Percentiles rank a stretch among this genome's conserved stretches.
Conservation (phyloP, 2,113 vertebrate genomes). For the Eurystomus gularis region DNA sequence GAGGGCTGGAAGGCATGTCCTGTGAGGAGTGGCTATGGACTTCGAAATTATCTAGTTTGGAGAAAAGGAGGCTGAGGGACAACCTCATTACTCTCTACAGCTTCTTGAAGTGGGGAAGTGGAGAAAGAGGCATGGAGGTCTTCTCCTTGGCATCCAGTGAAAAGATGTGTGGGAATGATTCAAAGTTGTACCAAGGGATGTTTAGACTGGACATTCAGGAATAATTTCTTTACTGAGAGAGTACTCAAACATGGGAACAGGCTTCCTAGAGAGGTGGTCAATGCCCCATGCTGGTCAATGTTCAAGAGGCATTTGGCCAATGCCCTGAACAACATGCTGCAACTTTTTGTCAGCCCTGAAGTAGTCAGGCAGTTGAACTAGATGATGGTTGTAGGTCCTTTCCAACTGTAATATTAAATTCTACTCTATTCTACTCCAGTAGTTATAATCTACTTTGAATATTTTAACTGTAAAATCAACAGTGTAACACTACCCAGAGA, state of each 20-base stretch:
- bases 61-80: background rate
- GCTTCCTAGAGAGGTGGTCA: background rate
- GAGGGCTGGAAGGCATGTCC: background rate
- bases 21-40: fast-evolving
- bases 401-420: background rate
- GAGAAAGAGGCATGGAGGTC: background rate
- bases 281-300: background rate
- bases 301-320: background rate
- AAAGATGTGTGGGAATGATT: fast-evolving
- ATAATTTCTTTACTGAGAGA: background rate
- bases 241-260: background rate
- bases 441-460: background rate
- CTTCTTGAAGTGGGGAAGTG: background rate
- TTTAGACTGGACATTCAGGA: background rate
- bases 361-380: background rate
- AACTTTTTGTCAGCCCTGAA: background rate
- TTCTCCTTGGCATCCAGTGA: background rate
- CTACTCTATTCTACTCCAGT: background rate
- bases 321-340: background rate
- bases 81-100: background rate
- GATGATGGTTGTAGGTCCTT: background rate
- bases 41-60: background rate
- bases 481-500: background rate
- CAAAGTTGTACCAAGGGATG: background rate
- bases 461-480: background rate